A percentile compares a stretch with the other conserved stretches of the same genome.
These are phyloP conservation scores for Neodiprion virginianus DNA, from an alignment of 1,140 invertebrate genomes.

Conservation along the genomic window DNA sequence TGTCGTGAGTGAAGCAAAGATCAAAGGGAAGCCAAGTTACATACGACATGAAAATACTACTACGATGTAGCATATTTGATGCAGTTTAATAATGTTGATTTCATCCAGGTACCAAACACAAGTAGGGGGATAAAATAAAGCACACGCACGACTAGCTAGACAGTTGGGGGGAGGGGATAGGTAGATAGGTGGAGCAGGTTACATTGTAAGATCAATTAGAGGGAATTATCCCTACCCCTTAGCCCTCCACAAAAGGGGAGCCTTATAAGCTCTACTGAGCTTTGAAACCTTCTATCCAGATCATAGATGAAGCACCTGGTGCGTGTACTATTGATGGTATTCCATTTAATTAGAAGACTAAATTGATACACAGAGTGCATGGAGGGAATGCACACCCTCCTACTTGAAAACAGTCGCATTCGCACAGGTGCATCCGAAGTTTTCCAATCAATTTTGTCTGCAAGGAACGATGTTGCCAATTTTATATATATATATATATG, in stretches of 20 bases:
- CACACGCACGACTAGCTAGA: constrained; percentile 45
- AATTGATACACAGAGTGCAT: background rate
- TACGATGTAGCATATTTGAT: background rate
- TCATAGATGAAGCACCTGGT: constrained; percentile 12
- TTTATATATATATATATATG: background rate
- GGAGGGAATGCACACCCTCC: background rate
- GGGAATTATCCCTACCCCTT: constrained; percentile 45
- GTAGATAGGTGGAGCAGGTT: constrained; percentile 37
- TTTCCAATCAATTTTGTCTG: background rate
- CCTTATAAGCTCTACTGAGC: constrained; percentile 9
- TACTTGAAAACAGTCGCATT: background rate
- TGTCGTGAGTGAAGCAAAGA: constrained; percentile 46
- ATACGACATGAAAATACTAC: background rate
- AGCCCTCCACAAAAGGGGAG: constrained; percentile 12
- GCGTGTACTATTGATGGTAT: background rate
- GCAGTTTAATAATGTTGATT: constrained; percentile 14
- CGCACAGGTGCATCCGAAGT: background rate
- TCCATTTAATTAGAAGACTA: constrained; percentile 1
- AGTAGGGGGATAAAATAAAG: constrained; percentile 39
- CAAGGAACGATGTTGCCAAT: background rate
- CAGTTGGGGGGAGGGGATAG: constrained; percentile 30
- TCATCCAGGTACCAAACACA: constrained; percentile 55
- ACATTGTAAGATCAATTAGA: constrained; percentile 52
- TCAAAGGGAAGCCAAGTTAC: constrained; percentile 48
- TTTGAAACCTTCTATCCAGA: background rate